Base-by-base conservation (phyloP, 2,888 invertebrate genomes). In the Anaspis maculata region DNA sequence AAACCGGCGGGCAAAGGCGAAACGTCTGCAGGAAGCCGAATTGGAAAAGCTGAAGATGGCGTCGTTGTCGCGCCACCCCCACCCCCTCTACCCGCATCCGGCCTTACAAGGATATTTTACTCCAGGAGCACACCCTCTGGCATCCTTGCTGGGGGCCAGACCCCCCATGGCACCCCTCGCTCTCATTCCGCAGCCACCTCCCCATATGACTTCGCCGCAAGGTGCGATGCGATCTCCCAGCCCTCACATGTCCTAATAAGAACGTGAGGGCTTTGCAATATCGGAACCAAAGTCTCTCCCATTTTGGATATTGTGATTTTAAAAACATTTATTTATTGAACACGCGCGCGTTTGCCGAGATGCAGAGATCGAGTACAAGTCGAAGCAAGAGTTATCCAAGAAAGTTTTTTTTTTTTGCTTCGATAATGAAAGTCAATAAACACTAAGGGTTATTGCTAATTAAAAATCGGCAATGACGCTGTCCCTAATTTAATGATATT, bases 1-100 rank as follows among this genome's bases (percentile, higher is more conserved):
- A 74, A 91, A 91, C 62, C 76, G 90, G n/a, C 76, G 89, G 27
- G 96, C 96, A 46, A 97, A 96, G 69, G 91, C 91, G 61, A 96
- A 96, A 72, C 80, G 96, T 14, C 78, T 97, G 13, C 95, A 95
- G 66, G 97, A 97, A 67, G 95, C 96, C 39, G 96, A 96, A 72
- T 78, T 95, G 38, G 96, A 97, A 68, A 95, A 95, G 69, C 73
- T 95, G 59, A 86, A 95, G 69, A 85, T 86, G 85, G 77, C 75
- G 28, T 76, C 76, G 50, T 69, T 77, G 48, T 67, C 73, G 28
- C 71, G 76, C 28, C 76, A 76, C 56, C 73, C 72, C 44, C 76
- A 75, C 61, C 57, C 61, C 25, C 70, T 76, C 50, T 73, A 75
- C 43, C 76, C 76, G 50, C 68, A 67, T 56, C 64, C 66, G n/a